Base-by-base conservation (phyloP, 1,140 invertebrate genomes). In the Drosophila varians region DNA sequence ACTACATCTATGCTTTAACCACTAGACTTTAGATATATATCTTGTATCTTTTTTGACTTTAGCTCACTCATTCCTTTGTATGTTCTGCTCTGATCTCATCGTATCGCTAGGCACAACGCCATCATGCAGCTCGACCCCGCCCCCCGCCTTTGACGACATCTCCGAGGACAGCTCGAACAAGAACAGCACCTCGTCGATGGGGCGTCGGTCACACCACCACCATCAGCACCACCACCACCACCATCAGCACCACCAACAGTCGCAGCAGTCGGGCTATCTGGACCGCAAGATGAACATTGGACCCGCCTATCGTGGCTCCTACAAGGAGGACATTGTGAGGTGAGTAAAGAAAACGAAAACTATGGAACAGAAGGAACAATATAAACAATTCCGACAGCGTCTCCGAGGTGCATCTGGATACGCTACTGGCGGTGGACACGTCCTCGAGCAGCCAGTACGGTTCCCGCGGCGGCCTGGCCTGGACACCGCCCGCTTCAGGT, bases 401-500 rank as follows among this genome's bases (percentile, higher is more conserved):
- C 60, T 91, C 90, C 52, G 90, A 91, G 62, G 88, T 91, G 54
- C 88, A 91, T 65, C 62, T 91, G 84, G 90, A 91, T 48, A 89
- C 90, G 40, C 79, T 91, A 65, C 75, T 91, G 65, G 90, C 89
- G 19, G 89, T 90, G 51, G 90, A 91, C 47, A 90, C 89, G 14
- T 90, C 86, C 16, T 87, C 87, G 49, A 91, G 88, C 80, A 91
- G 90, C 57, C 89, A 91, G 38, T 91, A 91, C 62, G 88, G 90
- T 11, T 91, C 90, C 25, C 73, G 90, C 25, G 90, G 90, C 25
- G 90, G 88, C 11, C 56, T 91, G 55, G 90, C 90, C 60, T 97
- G 96, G 95, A 98, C 97, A 36, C 97, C 96, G 23, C 96, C 96
- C 11, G 95, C 96, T 43, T 97, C 96, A 66, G 95, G 96, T 68